Percentiles rank a stretch among this genome's conserved stretches.
Evolutionary conservation across 53 echinoderm and acorn worm species (phyloP).

Genomic region (Hippasteria phrygiana): DNA sequence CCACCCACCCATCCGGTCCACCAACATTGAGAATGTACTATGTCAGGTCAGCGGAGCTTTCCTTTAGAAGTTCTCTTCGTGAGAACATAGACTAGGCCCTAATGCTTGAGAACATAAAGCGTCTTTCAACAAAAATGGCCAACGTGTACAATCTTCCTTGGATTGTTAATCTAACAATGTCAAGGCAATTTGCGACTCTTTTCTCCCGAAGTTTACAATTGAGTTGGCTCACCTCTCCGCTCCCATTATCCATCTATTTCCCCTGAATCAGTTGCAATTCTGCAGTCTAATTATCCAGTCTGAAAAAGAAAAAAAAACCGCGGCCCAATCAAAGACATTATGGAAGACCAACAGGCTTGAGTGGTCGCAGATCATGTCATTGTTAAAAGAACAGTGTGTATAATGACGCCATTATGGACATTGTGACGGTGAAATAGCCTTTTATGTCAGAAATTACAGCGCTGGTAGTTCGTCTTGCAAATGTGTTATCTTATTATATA

Average conservation of each 20-base stretch:
- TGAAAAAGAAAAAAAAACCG: not conserved
- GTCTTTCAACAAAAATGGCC: too few relatives aligned
- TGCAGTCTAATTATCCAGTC: not conserved
- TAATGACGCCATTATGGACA: not conserved
- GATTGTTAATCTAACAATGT: too few relatives aligned
- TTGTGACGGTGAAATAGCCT: not conserved
- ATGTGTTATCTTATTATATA: not conserved
- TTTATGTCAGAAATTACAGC: not conserved
- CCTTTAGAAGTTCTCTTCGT: too few relatives aligned
- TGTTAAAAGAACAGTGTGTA: not conserved
- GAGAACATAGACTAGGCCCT: too few relatives aligned
- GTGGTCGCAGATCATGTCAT: not conserved
- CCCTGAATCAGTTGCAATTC: not conserved
- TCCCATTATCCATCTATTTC: not conserved
- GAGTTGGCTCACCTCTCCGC: too few relatives aligned
- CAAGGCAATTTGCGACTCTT: not conserved
- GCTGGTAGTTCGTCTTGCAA: not conserved
- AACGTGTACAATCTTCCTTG: too few relatives aligned
- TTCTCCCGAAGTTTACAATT: not conserved
- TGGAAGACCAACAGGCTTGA: not conserved
- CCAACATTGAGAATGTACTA: too few relatives aligned
- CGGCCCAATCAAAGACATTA: not conserved
- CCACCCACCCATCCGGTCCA: too few relatives aligned
- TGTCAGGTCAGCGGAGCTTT: too few relatives aligned
- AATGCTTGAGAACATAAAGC: too few relatives aligned